Evolutionary conservation across 2,888 invertebrate species (phyloP).

Genomic region (Smittia aterrima): DNA sequence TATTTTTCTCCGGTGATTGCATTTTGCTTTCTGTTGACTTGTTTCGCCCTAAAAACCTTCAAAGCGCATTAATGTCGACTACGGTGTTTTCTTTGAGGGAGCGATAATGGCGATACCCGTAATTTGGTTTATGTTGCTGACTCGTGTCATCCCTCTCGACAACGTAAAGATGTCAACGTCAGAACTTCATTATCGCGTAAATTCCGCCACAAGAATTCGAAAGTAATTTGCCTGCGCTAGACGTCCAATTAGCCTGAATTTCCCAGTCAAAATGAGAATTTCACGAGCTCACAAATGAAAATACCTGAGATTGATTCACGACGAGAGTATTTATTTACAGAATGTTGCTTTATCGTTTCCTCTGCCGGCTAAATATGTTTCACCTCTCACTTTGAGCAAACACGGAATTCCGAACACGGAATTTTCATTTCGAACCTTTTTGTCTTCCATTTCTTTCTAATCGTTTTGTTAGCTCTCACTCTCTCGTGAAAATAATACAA

Average conservation of each 20-base stretch:
- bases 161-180: too few species aligned
- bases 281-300: too few species aligned
- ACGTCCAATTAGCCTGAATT: too few species aligned
- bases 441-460: background rate
- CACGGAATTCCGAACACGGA: background rate
- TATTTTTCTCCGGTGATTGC: background rate
- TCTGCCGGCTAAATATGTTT: background rate
- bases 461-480: too few species aligned
- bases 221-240: too few species aligned
- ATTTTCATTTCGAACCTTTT: background rate
- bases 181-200: too few species aligned
- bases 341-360: background rate
- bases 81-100: background rate
- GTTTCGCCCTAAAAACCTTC: background rate
- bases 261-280: too few species aligned
- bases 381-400: background rate
- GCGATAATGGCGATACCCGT: background rate
- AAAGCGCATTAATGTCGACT: background rate
- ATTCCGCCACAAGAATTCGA: too few species aligned
- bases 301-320: too few species aligned
- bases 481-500: background rate
- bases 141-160: background rate
- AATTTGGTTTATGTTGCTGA: background rate
- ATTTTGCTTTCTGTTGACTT: background rate
- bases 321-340: background rate